Percentiles rank a stretch among this genome's conserved stretches.
phyloP scores from a whole-genome alignment of 2,113 vertebrate species.

The Odocoileus hemionus region DNA sequence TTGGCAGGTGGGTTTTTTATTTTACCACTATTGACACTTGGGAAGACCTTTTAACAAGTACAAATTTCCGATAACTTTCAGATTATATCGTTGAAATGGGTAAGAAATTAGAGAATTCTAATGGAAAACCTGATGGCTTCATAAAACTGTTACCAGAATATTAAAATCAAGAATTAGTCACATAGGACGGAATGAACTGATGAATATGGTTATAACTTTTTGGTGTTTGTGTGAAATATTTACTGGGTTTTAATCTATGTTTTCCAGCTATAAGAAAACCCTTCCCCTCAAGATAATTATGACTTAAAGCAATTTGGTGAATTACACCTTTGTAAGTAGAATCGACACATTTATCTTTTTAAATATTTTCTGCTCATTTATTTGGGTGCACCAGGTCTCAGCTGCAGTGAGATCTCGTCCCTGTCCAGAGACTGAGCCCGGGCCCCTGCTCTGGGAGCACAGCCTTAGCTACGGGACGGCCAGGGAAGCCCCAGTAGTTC shows the following conservation, averaged over 20 bases:
- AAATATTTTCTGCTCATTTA: background rate
- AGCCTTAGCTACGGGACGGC: accelerated
- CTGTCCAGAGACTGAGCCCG: background rate
- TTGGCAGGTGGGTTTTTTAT: background rate
- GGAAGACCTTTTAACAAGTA: background rate
- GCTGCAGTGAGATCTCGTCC: background rate
- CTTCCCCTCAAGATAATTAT: background rate
- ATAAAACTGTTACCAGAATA: background rate
- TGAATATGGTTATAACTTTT: background rate
- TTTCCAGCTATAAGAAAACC: background rate
- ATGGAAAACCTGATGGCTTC: background rate
- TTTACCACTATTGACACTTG: background rate
- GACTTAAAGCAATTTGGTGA: background rate
- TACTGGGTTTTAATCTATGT: background rate
- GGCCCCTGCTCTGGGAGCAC: background rate
- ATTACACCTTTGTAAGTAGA: background rate
- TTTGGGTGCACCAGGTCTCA: accelerated
- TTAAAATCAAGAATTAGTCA: background rate
- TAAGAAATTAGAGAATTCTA: background rate
- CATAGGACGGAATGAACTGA: background rate
- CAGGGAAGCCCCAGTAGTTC: background rate
- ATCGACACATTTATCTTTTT: background rate
- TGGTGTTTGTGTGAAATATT: background rate
- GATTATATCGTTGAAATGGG: background rate
- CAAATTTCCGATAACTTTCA: background rate